These are phyloP conservation scores for Syngnathus typhle DNA, from an alignment of 2,113 vertebrate species.

Conservation along the genomic window DNA sequence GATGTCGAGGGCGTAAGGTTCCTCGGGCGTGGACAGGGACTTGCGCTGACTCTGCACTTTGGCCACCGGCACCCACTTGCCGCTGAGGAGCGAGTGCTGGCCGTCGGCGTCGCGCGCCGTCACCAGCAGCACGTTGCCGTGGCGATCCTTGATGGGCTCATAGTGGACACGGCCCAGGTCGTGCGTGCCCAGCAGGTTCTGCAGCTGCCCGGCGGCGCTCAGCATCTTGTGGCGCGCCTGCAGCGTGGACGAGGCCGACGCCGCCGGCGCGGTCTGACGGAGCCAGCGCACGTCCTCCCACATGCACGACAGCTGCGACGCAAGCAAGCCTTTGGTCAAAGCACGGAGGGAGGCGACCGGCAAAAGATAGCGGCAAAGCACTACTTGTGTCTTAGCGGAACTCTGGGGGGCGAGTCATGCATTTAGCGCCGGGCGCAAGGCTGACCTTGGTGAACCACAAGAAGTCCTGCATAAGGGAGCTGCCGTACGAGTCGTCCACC, in stretches of 20 bases:
- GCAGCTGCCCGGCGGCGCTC: constrained; percentile 82
- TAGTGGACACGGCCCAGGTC: constrained; percentile 92
- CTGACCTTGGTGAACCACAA: constrained; percentile 92
- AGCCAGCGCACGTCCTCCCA: constrained; percentile 98
- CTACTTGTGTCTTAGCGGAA: not conserved
- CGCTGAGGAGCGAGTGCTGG: constrained; percentile 84
- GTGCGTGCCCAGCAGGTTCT: constrained; percentile 93
- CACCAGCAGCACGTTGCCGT: constrained; percentile 90
- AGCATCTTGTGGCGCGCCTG: constrained; percentile 96
- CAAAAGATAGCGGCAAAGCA: not conserved
- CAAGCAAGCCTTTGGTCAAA: too few species aligned
- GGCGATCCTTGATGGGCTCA: constrained; percentile 94
- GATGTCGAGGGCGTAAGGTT: constrained; percentile 92
- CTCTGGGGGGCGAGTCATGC: not conserved
- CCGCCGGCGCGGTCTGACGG: constrained; percentile 82
- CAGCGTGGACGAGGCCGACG: constrained; percentile 87
- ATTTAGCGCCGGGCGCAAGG: not conserved
- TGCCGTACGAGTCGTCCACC: constrained; percentile 91
- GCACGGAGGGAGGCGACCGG: not conserved
- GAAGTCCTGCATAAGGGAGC: constrained; percentile 92
- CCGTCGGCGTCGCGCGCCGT: constrained; percentile 86
- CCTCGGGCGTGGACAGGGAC: constrained; percentile 94
- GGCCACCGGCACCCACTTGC: constrained; percentile 93
- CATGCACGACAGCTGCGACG: constrained; percentile 89
- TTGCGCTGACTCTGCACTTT: constrained; percentile 97